Evolutionary conservation across 2,888 invertebrate genomes (phyloP), one percentile per base, ranked within the genome.

Genomic region (Drosophila pseudotakahashii): DNA sequence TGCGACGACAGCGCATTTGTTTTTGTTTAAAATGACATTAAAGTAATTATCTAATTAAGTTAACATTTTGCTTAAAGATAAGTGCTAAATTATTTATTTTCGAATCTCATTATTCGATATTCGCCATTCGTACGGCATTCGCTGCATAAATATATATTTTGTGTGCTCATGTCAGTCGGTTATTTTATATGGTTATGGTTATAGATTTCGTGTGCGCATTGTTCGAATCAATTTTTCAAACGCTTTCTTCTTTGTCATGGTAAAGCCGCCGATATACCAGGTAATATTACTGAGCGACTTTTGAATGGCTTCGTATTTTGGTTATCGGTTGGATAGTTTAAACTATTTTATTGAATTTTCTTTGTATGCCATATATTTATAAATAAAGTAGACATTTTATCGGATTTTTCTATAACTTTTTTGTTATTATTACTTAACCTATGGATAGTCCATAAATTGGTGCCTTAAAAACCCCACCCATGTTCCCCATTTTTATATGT

Each of bases 41-140:
- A 81, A 77, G 78, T 80, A 88, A 88, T 90, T 84, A 88, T 87
- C 88, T 88, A 88, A 90, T 89, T 89, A 89, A 89, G 79, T 80
- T 82, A 86, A 88, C 89, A 88, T 86, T 86, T 85, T 83, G 86
- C 87, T 80, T 81, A 80, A 78, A 79, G 86, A 88, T 84, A 83
- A 88, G 79, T 79, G 78, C 75, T 78, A 82, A 79, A 79, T 83
- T 81, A 88, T 88, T 86, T 78, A 76, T 77, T 75, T 74, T 70
- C 57, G 73, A 72, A 75, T 68, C 68, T 73, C 66, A 61, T 67
- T 71, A 69, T 64, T 48, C 57, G 54, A 66, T 36, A 52, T 71
- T 62, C 16, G 47, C 30, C 48, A 48, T 34, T 48, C 48, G 48
- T 32, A 32, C 48, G 32, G 53, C 47, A 53, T 59, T 59, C 42